Evolutionary conservation across 2,797 vertebrate species (phyloP).

Genomic region (Choloepus didactylus): DNA sequence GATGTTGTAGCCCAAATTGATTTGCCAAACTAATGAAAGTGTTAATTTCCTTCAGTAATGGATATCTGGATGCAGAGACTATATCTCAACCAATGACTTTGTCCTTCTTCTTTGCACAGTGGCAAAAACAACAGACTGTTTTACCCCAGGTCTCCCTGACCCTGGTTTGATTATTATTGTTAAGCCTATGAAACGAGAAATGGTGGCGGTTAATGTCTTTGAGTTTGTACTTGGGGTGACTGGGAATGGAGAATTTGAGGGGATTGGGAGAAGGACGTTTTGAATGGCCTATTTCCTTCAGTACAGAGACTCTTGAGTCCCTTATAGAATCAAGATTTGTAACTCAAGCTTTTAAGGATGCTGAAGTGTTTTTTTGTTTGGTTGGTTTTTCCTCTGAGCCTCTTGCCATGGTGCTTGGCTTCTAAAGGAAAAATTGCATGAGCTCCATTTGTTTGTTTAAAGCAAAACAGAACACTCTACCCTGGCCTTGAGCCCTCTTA

Average conservation of each 20-base stretch:
- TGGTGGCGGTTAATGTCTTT: neutral
- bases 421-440: neutral
- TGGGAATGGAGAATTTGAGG: neutral
- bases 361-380: neutral
- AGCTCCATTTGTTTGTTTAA: neutral
- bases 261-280: neutral
- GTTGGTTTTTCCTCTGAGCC: neutral
- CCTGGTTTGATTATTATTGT: neutral
- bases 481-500: neutral
- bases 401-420: neutral
- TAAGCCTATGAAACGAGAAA: neutral
- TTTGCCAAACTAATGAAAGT: neutral
- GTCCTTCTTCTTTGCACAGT: neutral
- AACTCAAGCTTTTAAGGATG: neutral
- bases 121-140: neutral
- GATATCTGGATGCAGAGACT: neutral
- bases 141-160: neutral
- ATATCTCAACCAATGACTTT: neutral
- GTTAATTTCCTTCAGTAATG: neutral
- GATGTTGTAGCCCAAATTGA: neutral
- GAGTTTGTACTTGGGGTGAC: neutral
- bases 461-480: neutral
- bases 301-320: neutral
- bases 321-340: neutral
- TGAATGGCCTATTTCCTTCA: neutral